phyloP scores from a whole-genome alignment of 2,888 invertebrate genomes.

The Drosophila engyochracea region DNA sequence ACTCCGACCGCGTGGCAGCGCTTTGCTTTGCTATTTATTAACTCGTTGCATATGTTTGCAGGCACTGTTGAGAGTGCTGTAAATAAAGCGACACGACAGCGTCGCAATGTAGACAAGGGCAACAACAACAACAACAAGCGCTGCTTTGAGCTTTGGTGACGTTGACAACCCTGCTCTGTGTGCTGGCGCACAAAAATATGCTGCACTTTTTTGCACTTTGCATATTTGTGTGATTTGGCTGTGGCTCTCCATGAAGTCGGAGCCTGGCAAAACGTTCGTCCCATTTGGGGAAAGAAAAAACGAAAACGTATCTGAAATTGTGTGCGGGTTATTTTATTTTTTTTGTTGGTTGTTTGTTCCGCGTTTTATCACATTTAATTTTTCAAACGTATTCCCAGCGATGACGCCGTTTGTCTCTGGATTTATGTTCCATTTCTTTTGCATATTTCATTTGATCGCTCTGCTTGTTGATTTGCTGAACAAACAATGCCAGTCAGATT shows the following conservation, averaged over 20 bases:
- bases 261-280: constrained; percentile 43
- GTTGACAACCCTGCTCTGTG: constrained; percentile 58
- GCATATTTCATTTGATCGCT: constrained; percentile 54
- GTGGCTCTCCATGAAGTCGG: constrained; percentile 6
- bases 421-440: constrained; percentile 67
- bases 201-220: constrained; percentile 71
- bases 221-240: constrained; percentile 63
- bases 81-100: constrained; percentile 66
- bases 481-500: constrained; percentile 24
- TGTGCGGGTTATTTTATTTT: constrained; percentile 21
- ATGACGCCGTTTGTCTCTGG: constrained; percentile 59
- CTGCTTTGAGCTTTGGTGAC: constrained; percentile 58
- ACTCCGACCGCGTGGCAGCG: not conserved
- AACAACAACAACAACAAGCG: constrained; percentile 38
- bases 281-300: constrained; percentile 58
- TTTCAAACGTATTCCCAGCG: constrained; percentile 61
- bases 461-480: constrained; percentile 63
- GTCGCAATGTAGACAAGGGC: constrained; percentile 28
- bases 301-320: constrained; percentile 59
- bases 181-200: constrained; percentile 53
- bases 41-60: constrained; percentile 79
- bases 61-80: constrained; percentile 61
- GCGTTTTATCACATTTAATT: constrained; percentile 72
- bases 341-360: constrained; percentile 21
- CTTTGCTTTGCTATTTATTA: constrained; percentile 69